Evolutionary conservation across 2,888 invertebrate genomes (phyloP).

Genomic region (Drosophila formosana): DNA sequence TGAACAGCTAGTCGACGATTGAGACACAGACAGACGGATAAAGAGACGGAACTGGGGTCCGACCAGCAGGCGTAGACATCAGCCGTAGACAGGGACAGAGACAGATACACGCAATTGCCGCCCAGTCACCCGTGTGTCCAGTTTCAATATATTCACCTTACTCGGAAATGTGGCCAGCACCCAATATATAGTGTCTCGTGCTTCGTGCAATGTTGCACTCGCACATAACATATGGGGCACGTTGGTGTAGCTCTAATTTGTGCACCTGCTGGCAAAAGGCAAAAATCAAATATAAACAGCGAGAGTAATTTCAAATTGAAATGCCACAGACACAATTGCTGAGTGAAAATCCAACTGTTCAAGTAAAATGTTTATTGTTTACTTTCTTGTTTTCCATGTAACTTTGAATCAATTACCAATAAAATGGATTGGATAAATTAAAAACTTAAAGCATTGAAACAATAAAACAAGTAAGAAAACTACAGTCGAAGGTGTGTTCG

Average conservation of each 20-base stretch:
- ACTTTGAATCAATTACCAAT: no score
- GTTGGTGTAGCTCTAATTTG: constrained; percentile 53
- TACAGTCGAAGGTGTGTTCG: no score
- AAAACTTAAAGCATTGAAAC: no score
- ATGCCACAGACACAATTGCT: constrained; percentile 28
- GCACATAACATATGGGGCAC: constrained; percentile 48
- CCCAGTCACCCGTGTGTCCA: constrained; percentile 41
- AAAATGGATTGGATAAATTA: no score
- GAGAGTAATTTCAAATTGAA: constrained; percentile 52
- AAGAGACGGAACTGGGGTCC: neutral
- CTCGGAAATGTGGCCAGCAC: constrained; percentile 11
- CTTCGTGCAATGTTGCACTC: constrained; percentile 18
- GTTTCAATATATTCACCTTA: constrained; percentile 23
- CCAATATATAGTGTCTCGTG: constrained; percentile 7
- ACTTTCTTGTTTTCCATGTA: no score
- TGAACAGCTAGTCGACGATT: constrained; percentile 30
- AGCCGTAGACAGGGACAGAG: neutral
- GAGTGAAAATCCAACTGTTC: constrained; percentile 10
- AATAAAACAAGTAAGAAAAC: no score
- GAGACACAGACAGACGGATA: constrained; percentile 19
- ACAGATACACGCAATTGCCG: constrained; percentile 56
- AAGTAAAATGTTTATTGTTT: neutral
- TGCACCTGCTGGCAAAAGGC: constrained; percentile 72
- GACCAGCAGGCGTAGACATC: neutral
- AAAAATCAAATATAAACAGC: constrained; percentile 72